Base-by-base conservation (phyloP, 2,797 vertebrate genomes). In the Tolypeutes matacus region DNA sequence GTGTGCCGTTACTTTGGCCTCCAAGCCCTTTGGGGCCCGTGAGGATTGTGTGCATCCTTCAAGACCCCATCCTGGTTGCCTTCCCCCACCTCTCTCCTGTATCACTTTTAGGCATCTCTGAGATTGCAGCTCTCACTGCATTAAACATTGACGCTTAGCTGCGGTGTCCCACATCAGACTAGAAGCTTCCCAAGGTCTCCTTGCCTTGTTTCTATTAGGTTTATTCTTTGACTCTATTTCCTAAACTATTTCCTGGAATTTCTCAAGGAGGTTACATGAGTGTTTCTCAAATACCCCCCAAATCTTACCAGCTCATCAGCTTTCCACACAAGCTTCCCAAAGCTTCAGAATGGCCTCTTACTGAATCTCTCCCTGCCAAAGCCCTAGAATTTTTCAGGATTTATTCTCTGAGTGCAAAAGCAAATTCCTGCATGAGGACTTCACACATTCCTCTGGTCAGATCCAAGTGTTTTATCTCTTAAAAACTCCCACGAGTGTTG, bases 81-180 rank as follows among this genome's bases (percentile, higher is more conserved):
- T 77, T 14, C 36, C 25, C 1, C 29, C 8, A 27, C 8, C 14
- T 5, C 3, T 88, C 34, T 25, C 65, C 7, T 23, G 5, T 15
- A 10, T 2, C 13, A 42, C 13, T 34, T 15, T 25, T 15, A 3
- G 10, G 4, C 0, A 11, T 29, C 39, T 70, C 53, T 29, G 39
- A 25, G 1, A 4, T 0, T 21, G 21, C 42, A 6, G 8, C 7
- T 56, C n/a, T 31, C 13, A 27, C 8, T 6, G 20, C 56, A 20
- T 56, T 20, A 20, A 27, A n/a, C 7, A 2, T 4, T 3, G 0
- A 0, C 21, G 62, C 12, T 39, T 0, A 8, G 20, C 46, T 11
- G 5, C 75, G 56, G 2, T 5, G 42, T 49, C 1, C 58, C 12
- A 0, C 1, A 15, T 17, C n/a, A 49, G 70, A 46, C 42, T 3